Evolutionary conservation across 2,113 vertebrate species (phyloP).

Genomic region (Hyperoodon ampullatus): DNA sequence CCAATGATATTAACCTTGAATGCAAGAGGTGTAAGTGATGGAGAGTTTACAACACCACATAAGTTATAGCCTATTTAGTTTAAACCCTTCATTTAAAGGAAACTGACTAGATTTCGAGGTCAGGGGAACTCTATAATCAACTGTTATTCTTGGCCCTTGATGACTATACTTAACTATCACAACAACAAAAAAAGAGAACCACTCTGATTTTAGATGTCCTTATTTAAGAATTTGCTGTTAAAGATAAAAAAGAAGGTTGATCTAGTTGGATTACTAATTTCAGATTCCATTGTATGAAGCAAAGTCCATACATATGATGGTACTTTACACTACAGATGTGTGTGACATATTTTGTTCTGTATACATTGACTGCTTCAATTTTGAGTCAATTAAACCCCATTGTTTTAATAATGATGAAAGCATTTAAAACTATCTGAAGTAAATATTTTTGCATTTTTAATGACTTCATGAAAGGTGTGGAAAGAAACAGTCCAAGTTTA

Average conservation of each 20-base stretch:
- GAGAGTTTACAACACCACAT: constrained; percentile 4
- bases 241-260: background rate
- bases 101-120: constrained; percentile 27
- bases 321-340: background rate
- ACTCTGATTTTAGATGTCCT: background rate
- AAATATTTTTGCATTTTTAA: constrained; percentile 50
- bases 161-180: background rate
- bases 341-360: background rate
- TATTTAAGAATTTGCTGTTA: background rate
- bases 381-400: background rate
- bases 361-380: background rate
- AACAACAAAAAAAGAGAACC: background rate
- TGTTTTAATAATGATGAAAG: constrained; percentile 29
- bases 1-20: constrained; percentile 47
- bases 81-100: constrained; percentile 44
- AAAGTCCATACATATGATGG: background rate
- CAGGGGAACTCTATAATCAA: background rate
- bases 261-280: background rate
- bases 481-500: background rate
- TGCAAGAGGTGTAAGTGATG: constrained; percentile 52
- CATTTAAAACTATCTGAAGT: background rate
- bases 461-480: background rate
- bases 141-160: background rate
- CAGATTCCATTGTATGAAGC: background rate
- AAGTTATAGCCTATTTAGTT: constrained; percentile 1